These are phyloP conservation scores for Eurytoma adleriae DNA, from an alignment of 2,888 invertebrate species.

Conservation along the genomic window DNA sequence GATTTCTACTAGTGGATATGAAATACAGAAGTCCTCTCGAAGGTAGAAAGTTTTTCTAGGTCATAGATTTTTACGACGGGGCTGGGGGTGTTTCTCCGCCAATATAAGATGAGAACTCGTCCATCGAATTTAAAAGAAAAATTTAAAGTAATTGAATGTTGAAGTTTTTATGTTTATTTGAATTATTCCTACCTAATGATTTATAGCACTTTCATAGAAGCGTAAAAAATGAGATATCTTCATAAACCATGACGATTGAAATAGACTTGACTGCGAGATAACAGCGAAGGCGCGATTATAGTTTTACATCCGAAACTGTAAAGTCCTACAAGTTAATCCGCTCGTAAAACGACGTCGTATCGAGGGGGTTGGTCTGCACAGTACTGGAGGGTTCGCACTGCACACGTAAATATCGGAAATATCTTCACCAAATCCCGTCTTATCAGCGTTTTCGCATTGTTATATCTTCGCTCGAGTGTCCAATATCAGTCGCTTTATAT, in stretches of 20 bases:
- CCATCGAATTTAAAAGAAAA: background rate
- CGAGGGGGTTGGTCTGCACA: background rate
- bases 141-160: too few species aligned
- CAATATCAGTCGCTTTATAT: constrained; percentile 60
- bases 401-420: constrained; percentile 58
- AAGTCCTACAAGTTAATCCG: constrained; percentile 39
- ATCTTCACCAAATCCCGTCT: constrained; percentile 62
- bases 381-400: background rate
- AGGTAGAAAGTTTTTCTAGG: background rate
- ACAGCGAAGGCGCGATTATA: constrained; percentile 18
- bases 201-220: too few species aligned
- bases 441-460: constrained; percentile 63
- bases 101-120: constrained; percentile 9
- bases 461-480: constrained; percentile 63
- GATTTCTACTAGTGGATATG: constrained; percentile 26
- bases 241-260: background rate
- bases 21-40: background rate
- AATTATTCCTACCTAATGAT: too few species aligned
- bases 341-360: constrained; percentile 30
- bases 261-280: constrained; percentile 16
- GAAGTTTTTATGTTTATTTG: too few species aligned
- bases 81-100: constrained; percentile 10
- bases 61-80: constrained; percentile 19
- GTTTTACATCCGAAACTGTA: constrained; percentile 40
- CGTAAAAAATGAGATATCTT: background rate